Conservation (phyloP, 2,797 vertebrate species). For the Synanceia verrucosa region DNA sequence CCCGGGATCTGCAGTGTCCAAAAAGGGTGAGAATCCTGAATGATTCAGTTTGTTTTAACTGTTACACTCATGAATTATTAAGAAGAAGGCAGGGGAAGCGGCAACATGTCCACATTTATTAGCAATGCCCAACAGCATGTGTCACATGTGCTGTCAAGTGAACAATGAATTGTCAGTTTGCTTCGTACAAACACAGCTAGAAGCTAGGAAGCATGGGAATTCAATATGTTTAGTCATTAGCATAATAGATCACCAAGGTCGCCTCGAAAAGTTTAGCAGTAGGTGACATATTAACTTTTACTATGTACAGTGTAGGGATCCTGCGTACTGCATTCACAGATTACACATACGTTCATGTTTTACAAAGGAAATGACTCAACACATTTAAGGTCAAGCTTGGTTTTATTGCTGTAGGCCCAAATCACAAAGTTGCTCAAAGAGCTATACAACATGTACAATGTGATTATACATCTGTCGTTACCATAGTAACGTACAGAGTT, state of each 20-base stretch:
- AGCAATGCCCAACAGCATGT: conserved; percentile 5
- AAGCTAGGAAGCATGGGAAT: not conserved
- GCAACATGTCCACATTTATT: conserved; percentile 1
- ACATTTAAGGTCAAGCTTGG: not conserved
- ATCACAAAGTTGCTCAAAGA: not conserved
- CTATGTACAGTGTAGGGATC: not conserved
- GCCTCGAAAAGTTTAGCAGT: not conserved
- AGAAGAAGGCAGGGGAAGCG: conserved; percentile 3
- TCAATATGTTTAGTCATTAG: not conserved
- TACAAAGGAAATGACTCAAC: not conserved
- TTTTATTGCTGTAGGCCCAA: not conserved
- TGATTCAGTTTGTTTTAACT: not conserved
- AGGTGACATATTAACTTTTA: conserved; percentile 1
- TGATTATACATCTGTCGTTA: not conserved
- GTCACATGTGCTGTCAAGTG: conserved; percentile 35
- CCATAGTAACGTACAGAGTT: not conserved
- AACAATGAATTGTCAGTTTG: conserved; percentile 12
- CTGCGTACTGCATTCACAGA: not conserved
- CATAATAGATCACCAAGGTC: not conserved
- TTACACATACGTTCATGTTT: not conserved
- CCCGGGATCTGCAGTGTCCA: conserved; percentile 91
- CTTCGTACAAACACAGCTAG: conserved; percentile 8
- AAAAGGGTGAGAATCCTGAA: conserved; percentile 84
- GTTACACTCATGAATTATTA: not conserved
- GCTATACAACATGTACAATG: not conserved